Evolutionary conservation across 1,140 invertebrate genomes (phyloP).

Genomic region (Olivierus martensii): DNA sequence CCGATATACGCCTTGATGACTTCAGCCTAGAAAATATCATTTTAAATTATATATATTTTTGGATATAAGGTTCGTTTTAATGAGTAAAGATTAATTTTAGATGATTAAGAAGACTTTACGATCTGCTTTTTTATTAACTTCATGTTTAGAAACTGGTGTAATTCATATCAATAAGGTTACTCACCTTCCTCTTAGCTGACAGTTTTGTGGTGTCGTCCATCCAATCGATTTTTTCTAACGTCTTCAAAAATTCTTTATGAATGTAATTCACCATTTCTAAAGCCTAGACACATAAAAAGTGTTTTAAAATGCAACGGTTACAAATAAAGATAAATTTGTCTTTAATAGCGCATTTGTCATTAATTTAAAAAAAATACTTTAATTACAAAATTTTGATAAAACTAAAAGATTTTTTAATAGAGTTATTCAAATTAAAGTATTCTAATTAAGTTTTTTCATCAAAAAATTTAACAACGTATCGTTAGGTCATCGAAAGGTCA

Average conservation of each 20-base stretch:
- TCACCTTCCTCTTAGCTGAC: slow-evolving; percentile 60
- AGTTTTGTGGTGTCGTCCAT: slow-evolving; percentile 74
- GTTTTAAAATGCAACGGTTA: neutral
- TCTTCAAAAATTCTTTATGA: slow-evolving; percentile 22
- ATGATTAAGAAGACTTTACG: too few relatives aligned
- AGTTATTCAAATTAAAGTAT: neutral
- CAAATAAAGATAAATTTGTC: neutral
- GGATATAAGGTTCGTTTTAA: too few relatives aligned
- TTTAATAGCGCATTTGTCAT: neutral
- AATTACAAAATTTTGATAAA: neutral
- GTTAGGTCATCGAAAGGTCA: neutral
- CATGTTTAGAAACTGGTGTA: too few relatives aligned
- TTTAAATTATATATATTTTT: too few relatives aligned
- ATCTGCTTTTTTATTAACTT: too few relatives aligned
- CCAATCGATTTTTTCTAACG: slow-evolving; percentile 66
- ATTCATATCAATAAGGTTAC: neutral
- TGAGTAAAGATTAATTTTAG: too few relatives aligned
- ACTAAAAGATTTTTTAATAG: too few relatives aligned
- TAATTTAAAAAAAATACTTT: neutral
- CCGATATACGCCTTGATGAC: slow-evolving; percentile 34
- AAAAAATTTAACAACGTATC: too few relatives aligned
- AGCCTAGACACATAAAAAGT: slow-evolving; percentile 11
- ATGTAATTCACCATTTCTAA: slow-evolving; percentile 25
- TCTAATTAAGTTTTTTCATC: neutral
- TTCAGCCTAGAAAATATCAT: slow-evolving; percentile 9